Evolutionary conservation across 2,113 vertebrate genomes (phyloP).

Genomic region (Zeus faber): DNA sequence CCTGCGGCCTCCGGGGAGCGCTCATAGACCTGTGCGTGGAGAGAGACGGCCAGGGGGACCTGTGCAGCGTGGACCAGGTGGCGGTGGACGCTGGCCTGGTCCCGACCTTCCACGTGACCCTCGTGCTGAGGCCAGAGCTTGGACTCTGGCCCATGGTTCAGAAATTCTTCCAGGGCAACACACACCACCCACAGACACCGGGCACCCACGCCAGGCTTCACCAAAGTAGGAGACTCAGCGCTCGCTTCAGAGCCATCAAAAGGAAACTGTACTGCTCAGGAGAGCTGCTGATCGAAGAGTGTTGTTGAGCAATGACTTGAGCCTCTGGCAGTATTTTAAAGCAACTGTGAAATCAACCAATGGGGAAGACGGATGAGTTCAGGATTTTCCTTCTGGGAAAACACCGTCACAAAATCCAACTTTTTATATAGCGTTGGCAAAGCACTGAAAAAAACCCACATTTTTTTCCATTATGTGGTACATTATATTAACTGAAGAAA

Average conservation of each 20-base stretch:
- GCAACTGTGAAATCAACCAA: neutral
- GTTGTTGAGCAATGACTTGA: conserved; percentile 63
- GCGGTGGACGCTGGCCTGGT: conserved; percentile 83
- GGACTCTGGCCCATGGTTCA: conserved; percentile 90
- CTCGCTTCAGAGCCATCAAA: conserved; percentile 87
- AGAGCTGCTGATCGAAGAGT: conserved; percentile 89
- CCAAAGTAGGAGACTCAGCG: conserved; percentile 77
- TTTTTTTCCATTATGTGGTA: neutral
- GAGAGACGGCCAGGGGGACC: conserved; percentile 66
- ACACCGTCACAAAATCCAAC: too few relatives aligned
- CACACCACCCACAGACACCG: conserved; percentile 63
- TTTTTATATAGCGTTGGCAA: neutral
- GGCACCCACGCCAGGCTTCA: conserved; percentile 36
- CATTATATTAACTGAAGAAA: neutral
- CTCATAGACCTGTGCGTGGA: conserved; percentile 89
- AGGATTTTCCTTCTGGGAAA: too few relatives aligned
- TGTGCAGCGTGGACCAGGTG: conserved; percentile 81
- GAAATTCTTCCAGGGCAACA: conserved; percentile 78
- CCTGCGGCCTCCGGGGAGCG: conserved; percentile 91
- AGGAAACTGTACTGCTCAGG: conserved; percentile 92
- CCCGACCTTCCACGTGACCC: conserved; percentile 90
- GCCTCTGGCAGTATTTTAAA: too few relatives aligned
- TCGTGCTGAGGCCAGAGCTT: conserved; percentile 84
- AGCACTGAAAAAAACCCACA: too few relatives aligned
- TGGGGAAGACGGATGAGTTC: neutral